Percentiles rank a stretch among this genome's conserved stretches.
Evolutionary conservation across 1,140 invertebrate species (phyloP).

Genomic region (Bombus consobrinus): DNA sequence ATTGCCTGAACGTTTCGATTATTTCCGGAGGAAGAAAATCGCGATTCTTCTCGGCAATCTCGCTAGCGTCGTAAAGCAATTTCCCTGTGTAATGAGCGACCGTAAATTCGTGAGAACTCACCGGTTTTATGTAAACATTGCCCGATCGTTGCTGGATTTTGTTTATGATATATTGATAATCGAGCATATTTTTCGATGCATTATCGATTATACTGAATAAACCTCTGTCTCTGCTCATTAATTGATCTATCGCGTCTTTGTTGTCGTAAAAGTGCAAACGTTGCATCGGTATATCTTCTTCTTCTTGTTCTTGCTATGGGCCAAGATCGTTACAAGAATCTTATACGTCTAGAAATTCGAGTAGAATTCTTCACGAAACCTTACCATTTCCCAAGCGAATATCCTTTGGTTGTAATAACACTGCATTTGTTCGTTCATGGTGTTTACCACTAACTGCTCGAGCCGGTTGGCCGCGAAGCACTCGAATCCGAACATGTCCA

Average conservation of each 20-base stretch:
- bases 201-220: slow-evolving; percentile 95
- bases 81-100: slow-evolving; percentile 93
- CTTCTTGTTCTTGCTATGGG: slow-evolving; percentile 87
- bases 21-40: slow-evolving; percentile 95
- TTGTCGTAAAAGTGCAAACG: slow-evolving; percentile 93
- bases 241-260: slow-evolving; percentile 91
- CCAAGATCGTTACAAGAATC: neutral
- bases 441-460: slow-evolving; percentile 94
- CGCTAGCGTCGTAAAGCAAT: slow-evolving; percentile 90
- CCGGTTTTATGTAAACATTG: slow-evolving; percentile 84
- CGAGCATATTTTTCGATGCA: slow-evolving; percentile 88
- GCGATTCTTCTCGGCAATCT: slow-evolving; percentile 93
- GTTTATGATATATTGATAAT: slow-evolving; percentile 85
- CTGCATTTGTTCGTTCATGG: slow-evolving; percentile 94
- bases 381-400: slow-evolving; percentile 93
- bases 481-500: slow-evolving; percentile 96
- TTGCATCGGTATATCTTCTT: slow-evolving; percentile 90
- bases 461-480: slow-evolving; percentile 93
- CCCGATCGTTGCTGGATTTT: slow-evolving; percentile 67
- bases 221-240: slow-evolving; percentile 92
- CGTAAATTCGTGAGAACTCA: slow-evolving; percentile 88
- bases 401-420: slow-evolving; percentile 94
- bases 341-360: neutral
- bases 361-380: neutral
- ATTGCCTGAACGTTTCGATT: slow-evolving; percentile 91